A percentile compares a stretch with the other conserved stretches of the same genome.
Conservation (phyloP, 1,140 invertebrate genomes). For the Popillia japonica region DNA sequence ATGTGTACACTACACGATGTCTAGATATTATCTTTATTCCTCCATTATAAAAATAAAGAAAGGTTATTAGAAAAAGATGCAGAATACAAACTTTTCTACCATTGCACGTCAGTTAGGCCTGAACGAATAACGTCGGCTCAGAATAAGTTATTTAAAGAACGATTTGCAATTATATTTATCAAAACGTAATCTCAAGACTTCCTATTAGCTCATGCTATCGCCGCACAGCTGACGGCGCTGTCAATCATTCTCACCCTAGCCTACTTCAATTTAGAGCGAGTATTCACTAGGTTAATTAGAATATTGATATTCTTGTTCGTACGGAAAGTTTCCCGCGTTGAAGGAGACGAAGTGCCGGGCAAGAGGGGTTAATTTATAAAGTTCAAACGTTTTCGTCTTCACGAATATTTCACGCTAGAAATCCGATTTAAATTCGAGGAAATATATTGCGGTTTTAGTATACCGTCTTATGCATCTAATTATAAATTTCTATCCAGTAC, state of each 20-base stretch:
- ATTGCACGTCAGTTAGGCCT: neutral
- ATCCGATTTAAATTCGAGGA: neutral
- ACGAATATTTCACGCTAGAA: neutral
- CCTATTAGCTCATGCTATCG: conserved; percentile 34
- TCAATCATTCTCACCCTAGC: conserved; percentile 36
- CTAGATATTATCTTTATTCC: neutral
- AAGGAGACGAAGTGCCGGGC: neutral
- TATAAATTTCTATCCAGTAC: too few species aligned
- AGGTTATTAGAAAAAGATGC: neutral
- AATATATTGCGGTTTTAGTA: too few species aligned
- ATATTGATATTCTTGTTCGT: conserved; percentile 37
- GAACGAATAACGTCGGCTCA: neutral
- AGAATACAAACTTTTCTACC: neutral
- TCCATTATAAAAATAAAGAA: neutral
- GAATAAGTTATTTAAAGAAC: conserved; percentile 30
- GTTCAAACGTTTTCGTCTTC: neutral
- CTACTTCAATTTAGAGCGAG: conserved; percentile 35
- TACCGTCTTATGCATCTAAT: too few species aligned
- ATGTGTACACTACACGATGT: neutral
- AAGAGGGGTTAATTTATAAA: neutral
- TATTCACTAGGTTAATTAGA: conserved; percentile 38
- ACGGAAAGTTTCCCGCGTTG: neutral
- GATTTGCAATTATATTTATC: conserved; percentile 38
- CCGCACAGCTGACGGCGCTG: conserved; percentile 30
- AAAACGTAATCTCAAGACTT: conserved; percentile 31